These are phyloP conservation scores for Troilus luridus DNA, from an alignment of 2,888 invertebrate species.

Conservation along the genomic window DNA sequence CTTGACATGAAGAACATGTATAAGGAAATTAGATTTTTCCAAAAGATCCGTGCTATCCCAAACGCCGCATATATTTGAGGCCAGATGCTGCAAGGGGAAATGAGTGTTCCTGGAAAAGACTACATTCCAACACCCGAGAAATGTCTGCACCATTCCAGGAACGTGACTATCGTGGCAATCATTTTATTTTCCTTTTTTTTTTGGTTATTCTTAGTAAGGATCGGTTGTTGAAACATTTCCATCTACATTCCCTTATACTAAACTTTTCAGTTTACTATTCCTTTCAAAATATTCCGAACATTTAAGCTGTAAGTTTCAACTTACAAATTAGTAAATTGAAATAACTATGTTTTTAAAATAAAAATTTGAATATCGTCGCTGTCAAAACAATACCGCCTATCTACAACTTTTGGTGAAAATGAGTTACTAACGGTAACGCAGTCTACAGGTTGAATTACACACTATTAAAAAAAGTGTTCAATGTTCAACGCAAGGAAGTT, in stretches of 20 bases:
- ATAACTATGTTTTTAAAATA: no score
- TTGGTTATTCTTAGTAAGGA: not conserved
- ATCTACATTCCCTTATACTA: not conserved
- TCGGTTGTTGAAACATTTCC: not conserved
- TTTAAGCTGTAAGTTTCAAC: no score
- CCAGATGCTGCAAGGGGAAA: not conserved
- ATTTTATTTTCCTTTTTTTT: not conserved
- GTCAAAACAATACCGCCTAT: no score
- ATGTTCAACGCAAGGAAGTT: no score
- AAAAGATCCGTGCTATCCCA: not conserved
- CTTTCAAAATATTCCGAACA: no score
- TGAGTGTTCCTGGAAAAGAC: constrained; percentile 7
- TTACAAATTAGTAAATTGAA: no score
- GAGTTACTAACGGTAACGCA: no score
- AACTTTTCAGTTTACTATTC: not conserved
- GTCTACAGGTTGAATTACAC: no score
- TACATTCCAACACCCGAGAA: not conserved
- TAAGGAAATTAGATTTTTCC: not conserved
- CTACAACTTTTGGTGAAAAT: no score
- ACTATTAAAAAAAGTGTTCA: no score
- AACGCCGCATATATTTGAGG: not conserved
- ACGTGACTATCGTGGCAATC: not conserved
- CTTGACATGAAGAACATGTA: no score
- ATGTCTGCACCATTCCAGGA: not conserved
- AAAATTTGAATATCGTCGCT: no score